Percentiles rank a stretch among this genome's conserved stretches.
phyloP scores from a whole-genome alignment of 2,888 invertebrate species.

The Chironomus tentans region DNA sequence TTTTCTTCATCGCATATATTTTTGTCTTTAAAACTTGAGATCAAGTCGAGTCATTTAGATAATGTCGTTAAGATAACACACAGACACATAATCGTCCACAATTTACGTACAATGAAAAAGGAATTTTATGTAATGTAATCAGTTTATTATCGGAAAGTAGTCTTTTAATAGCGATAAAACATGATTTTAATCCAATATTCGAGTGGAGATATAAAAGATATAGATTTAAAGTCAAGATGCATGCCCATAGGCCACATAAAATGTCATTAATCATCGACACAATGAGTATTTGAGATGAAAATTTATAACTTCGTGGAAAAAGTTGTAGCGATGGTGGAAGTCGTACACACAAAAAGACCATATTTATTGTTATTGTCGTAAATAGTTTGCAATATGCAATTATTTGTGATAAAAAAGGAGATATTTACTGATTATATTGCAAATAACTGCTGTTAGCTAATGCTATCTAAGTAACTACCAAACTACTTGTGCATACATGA shows the following conservation, averaged over 20 bases:
- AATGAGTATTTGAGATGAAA: not conserved
- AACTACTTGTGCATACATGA: too few species aligned
- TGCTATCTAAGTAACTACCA: too few species aligned
- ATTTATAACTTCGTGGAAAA: not conserved
- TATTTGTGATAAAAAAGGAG: not conserved
- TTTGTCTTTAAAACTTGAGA: too few species aligned
- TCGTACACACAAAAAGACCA: too few species aligned
- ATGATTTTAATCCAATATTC: too few species aligned
- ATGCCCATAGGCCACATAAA: not conserved
- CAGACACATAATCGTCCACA: not conserved
- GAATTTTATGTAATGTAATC: not conserved
- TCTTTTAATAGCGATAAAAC: not conserved
- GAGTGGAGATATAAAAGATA: not conserved
- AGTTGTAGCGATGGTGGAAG: not conserved
- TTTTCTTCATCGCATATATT: too few species aligned
- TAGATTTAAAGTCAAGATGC: not conserved
- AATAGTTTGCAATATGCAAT: not conserved
- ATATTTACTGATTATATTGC: not conserved
- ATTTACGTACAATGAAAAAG: not conserved
- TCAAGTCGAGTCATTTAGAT: not conserved
- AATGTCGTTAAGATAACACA: constrained; percentile 19
- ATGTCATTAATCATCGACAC: constrained; percentile 1
- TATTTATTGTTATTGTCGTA: too few species aligned
- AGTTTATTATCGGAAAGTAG: not conserved
- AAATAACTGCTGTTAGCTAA: not conserved